A percentile compares a stretch with the other conserved stretches of the same genome.
Conservation (phyloP, 2,888 invertebrate species). For the Dorcus hopei region DNA sequence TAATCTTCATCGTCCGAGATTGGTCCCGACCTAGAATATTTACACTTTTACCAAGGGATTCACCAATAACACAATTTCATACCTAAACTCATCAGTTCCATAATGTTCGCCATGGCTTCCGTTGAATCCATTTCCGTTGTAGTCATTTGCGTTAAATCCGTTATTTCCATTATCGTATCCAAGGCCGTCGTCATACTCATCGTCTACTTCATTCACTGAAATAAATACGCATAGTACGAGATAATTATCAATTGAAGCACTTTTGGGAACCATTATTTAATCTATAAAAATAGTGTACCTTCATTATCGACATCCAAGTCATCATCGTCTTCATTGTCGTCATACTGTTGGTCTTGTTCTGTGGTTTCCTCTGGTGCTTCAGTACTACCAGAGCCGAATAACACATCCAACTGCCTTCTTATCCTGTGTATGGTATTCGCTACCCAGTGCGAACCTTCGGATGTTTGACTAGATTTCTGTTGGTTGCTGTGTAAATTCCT, state of each 20-base stretch:
- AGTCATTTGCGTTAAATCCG: not conserved
- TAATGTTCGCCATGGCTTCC: too few relatives aligned
- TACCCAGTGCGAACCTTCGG: conserved; percentile 41
- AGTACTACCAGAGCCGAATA: conserved; percentile 11
- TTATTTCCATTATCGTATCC: not conserved
- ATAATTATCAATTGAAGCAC: not conserved
- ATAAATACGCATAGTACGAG: not conserved
- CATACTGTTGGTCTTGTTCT: not conserved
- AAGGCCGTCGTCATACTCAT: not conserved
- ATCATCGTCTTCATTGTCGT: conserved; percentile 21
- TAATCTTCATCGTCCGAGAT: conserved; percentile 26
- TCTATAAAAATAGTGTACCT: not conserved
- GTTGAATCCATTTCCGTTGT: too few relatives aligned
- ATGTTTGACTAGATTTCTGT: conserved; percentile 36
- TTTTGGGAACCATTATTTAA: too few relatives aligned
- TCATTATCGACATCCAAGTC: not conserved
- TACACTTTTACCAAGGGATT: too few relatives aligned
- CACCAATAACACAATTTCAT: too few relatives aligned
- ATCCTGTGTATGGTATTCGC: conserved; percentile 46
- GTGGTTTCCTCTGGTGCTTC: conserved; percentile 13
- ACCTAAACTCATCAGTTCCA: too few relatives aligned
- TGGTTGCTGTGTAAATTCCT: conserved; percentile 6
- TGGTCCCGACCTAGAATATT: too few relatives aligned
- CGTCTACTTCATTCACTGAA: not conserved
- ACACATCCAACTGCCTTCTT: conserved; percentile 38